A percentile compares a stretch with the other conserved stretches of the same genome.
phyloP scores from a whole-genome alignment of 2,888 invertebrate genomes.

The Drosophila bunnanda region DNA sequence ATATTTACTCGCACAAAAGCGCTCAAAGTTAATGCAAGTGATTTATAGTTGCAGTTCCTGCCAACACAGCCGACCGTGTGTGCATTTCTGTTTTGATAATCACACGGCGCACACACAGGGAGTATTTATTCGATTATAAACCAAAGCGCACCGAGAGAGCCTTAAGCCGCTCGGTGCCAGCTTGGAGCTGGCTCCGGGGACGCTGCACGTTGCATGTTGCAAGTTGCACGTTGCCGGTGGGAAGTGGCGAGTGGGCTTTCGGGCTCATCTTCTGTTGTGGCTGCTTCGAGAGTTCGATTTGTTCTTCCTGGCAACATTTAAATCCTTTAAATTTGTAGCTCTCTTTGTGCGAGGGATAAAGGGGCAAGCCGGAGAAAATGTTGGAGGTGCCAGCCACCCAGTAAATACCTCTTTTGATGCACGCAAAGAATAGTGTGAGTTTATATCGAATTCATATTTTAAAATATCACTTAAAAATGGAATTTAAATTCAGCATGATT shows the following conservation, averaged over 20 bases:
- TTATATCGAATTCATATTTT: background rate
- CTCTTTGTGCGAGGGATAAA: conserved; percentile 35
- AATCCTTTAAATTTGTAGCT: conserved; percentile 74
- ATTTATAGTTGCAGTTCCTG: conserved; percentile 68
- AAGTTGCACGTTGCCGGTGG: conserved; percentile 6
- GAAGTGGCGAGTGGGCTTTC: background rate
- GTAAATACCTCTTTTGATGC: background rate
- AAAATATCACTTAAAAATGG: background rate
- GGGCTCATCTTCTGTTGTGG: conserved; percentile 25
- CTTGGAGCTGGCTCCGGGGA: conserved; percentile 5
- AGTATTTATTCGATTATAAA: conserved; percentile 76
- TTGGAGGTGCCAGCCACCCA: conserved; percentile 8
- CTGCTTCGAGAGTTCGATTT: conserved; percentile 53
- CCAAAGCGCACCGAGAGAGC: conserved; percentile 61
- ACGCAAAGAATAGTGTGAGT: background rate
- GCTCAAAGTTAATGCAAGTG: conserved; percentile 64
- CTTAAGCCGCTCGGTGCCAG: conserved; percentile 82
- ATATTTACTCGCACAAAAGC: conserved; percentile 27
- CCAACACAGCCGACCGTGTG: conserved; percentile 28
- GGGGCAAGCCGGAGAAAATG: conserved; percentile 10
- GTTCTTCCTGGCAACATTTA: conserved; percentile 63
- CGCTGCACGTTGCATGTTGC: conserved; percentile 16
- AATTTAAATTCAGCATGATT: background rate
- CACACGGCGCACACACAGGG: conserved; percentile 50
- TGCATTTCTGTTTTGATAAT: conserved; percentile 59